These are phyloP conservation scores for Neosilurus mollespiculum DNA, from an alignment of 2,797 vertebrate genomes.

Conservation along the genomic window DNA sequence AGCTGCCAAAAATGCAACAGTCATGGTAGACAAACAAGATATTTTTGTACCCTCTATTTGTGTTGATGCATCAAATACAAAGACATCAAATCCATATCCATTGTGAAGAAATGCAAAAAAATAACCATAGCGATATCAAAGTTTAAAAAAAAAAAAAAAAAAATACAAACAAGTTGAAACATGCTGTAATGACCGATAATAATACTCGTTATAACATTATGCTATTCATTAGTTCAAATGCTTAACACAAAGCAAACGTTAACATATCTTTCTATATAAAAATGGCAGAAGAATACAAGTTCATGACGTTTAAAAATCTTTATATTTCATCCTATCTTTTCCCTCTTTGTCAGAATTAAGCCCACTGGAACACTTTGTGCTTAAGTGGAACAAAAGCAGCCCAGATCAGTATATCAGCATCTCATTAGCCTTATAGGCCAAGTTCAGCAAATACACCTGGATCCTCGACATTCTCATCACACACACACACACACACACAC, in stretches of 20 bases:
- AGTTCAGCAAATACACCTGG: conserved; percentile 3
- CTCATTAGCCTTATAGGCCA: background rate
- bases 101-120: conserved; percentile 50
- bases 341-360: background rate
- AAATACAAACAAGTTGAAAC: conserved; percentile 69
- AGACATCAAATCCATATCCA: conserved; percentile 63
- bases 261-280: conserved; percentile 19
- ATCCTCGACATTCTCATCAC: background rate
- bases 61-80: conserved; percentile 67
- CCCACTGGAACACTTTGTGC: conserved; percentile 20
- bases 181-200: conserved; percentile 70
- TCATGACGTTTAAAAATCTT: conserved; percentile 12
- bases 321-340: background rate
- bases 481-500: background rate
- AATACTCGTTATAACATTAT: conserved; percentile 60
- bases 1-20: conserved; percentile 74
- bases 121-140: conserved; percentile 63
- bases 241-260: conserved; percentile 45
- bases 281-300: conserved; percentile 18
- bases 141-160: conserved; percentile 64
- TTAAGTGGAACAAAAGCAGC: background rate
- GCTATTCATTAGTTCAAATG: conserved; percentile 46
- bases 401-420: background rate
- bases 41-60: conserved; percentile 56
- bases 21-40: conserved; percentile 63